Conservation (phyloP, 1,140 invertebrate species). For the Chlorops oryzae region DNA sequence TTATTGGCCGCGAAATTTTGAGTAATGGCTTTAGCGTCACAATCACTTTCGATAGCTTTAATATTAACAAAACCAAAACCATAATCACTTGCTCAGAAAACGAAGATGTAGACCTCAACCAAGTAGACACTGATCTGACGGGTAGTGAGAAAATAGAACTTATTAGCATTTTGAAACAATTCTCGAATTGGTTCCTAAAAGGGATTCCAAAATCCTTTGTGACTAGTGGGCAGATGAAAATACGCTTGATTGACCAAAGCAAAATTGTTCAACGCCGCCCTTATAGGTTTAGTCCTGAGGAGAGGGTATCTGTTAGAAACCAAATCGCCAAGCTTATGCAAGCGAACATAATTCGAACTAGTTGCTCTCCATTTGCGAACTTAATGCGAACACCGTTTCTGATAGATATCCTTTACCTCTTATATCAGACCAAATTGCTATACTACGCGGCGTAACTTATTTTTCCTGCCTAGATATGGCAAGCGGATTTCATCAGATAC, state of each 20-base stretch:
- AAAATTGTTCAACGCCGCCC: conserved; percentile 9
- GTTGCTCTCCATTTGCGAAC: conserved; percentile 37
- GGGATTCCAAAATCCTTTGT: conserved; percentile 11
- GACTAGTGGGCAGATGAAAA: conserved; percentile 17
- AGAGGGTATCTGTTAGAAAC: conserved; percentile 15
- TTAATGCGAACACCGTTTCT: conserved; percentile 46
- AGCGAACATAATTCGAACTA: conserved; percentile 23
- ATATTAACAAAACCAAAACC: conserved; percentile 16
- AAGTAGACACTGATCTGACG: conserved; percentile 15
- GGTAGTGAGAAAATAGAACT: conserved; percentile 11
- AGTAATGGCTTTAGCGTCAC: conserved; percentile 13
- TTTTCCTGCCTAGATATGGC: conserved; percentile 46
- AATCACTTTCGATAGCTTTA: conserved; percentile 12
- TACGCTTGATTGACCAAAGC: conserved; percentile 6
- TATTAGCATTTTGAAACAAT: conserved; percentile 10
- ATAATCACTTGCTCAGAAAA: conserved; percentile 6
- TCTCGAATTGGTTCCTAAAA: conserved; percentile 16
- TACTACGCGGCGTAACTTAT: conserved; percentile 28
- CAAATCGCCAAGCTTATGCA: conserved; percentile 27
- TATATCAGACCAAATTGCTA: conserved; percentile 45
- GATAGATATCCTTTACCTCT: conserved; percentile 47
- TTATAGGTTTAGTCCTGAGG: neutral
- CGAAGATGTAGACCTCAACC: conserved; percentile 6
- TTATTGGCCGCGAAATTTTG: conserved; percentile 18
- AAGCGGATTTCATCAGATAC: conserved; percentile 29